Base-by-base conservation (phyloP, 2,113 vertebrate species). In the Spea multiplicata region DNA sequence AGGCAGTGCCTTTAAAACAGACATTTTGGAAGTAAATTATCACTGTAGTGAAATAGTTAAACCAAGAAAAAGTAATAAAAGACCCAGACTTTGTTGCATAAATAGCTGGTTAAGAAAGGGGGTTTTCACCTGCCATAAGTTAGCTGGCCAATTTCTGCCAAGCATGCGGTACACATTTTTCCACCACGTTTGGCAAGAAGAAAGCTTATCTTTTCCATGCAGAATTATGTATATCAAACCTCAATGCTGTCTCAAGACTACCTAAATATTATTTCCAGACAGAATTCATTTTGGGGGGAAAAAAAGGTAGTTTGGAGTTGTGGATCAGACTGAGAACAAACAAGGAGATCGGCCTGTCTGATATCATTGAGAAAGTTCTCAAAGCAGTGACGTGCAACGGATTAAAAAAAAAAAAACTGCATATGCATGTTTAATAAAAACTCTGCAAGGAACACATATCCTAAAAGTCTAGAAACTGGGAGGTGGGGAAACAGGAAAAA, bases 181-280 rank as follows among this genome's bases (percentile, higher is more conserved):
- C 76, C 68, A 78, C 57, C n/a, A 71, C 17, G 59, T 72, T 78
- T 78, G 76, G 68, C 68, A 78, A 78, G 69, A 46, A 30, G 50
- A 78, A 53, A 47, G 76, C 76, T 78, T 78, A 78, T 78, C 76
- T 71, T 49, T 78, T 78, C 76, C 68, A 78, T 71, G 59, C 59
- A 65, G 61, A 61, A 71, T 78, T 78, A 72, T 78, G 76, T 71
- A 78, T 78, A 78, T 78, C 16, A 78, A 78, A 71, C 13, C 76
- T 47, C 61, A 30, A 55, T 59, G 67, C 76, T 71, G 59, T 71
- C 76, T 71, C 68, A 65, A 78, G 68, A 71, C 68, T 78, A 78
- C 76, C 59, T 49, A 72, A 78, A 78, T 78, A 78, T 78, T 78
- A 78, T 69, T 78, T 78, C 76, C 76, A 78, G 76, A 78, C 75